Evolutionary conservation across 2,888 invertebrate genomes (phyloP), one percentile per base, ranked within the genome.

Genomic region (Muscina levida): DNA sequence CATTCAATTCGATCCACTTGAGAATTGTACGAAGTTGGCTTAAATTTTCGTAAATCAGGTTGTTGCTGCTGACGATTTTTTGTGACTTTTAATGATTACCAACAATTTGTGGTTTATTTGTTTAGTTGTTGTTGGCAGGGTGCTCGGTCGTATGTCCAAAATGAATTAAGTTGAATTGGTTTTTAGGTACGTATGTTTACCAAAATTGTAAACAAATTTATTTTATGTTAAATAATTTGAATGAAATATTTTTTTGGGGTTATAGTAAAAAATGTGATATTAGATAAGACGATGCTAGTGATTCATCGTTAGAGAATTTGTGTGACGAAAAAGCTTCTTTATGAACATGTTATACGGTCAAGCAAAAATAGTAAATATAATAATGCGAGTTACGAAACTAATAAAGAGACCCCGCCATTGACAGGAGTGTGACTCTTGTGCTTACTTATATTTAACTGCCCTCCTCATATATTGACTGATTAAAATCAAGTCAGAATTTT

Each of bases 101-200:
- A 15, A 19, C 71, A 81, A 77, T 81, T 77, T 81, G 77, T 81
- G 73, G 74, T 59, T 77, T 77, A 77, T 81, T 81, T 81, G 77
- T 77, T 77, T 59, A 15, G 31, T 31, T 31, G 31, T 31, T 31
- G 31, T 31, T 31, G 37, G 39, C 42, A 19, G 62, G 17, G 46
- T 46, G 2, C 15, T 46, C 15, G 24, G 22, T 53, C 53, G 53
- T 59, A 71, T 53, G 42, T 71, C 77, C 51, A 62, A 80, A 76
- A 77, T 77, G 44, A 77, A 74, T 62, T 66, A 74, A 71, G 44
- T 71, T 74, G 62, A 62, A 62, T 62, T 39, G 22, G 39, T 62
- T 62, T 62, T 62, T 59, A 31, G 59, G 37, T 59, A 39, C n/a
- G 67, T 13, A 26, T 74, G 46, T 53, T 74, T 77, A 67, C 77